Evolutionary conservation across 2,888 invertebrate species (phyloP).

Genomic region (Hartigia nigra): DNA sequence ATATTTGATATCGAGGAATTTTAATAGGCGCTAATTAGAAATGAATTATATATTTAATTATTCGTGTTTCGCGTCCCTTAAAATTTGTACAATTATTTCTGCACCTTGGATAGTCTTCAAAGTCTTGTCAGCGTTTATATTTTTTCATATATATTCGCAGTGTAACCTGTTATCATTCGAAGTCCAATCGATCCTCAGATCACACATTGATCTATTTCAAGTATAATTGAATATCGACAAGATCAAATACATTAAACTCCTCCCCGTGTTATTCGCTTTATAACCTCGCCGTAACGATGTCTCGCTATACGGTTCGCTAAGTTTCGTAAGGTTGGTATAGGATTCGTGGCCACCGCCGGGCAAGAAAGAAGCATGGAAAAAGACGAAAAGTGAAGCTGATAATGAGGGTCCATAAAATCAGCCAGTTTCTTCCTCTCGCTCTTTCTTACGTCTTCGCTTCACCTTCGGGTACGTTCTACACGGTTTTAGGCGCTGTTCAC

Average conservation of each 20-base stretch:
- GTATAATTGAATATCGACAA: neutral
- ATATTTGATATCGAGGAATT: neutral
- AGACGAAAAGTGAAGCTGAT: constrained; percentile 26
- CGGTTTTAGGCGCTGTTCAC: neutral
- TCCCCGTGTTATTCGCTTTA: neutral
- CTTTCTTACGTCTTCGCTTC: neutral
- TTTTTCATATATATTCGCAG: neutral
- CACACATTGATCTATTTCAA: neutral
- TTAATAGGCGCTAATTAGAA: neutral
- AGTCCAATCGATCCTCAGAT: neutral
- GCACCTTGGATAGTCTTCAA: neutral
- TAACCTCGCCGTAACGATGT: neutral
- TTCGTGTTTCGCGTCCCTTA: constrained; percentile 23
- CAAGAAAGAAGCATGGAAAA: constrained; percentile 30
- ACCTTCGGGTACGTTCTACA: neutral
- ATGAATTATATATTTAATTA: neutral
- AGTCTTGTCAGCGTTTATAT: neutral
- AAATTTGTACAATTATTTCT: constrained; percentile 6
- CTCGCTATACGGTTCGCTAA: neutral
- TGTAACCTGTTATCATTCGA: neutral
- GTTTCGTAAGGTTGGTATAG: neutral
- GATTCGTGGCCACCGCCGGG: constrained; percentile 9
- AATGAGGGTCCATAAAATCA: constrained; percentile 42
- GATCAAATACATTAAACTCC: neutral
- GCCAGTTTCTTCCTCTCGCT: constrained; percentile 32